These are phyloP conservation scores for Argya squamiceps DNA, from an alignment of 2,797 vertebrate genomes.

Conservation along the genomic window DNA sequence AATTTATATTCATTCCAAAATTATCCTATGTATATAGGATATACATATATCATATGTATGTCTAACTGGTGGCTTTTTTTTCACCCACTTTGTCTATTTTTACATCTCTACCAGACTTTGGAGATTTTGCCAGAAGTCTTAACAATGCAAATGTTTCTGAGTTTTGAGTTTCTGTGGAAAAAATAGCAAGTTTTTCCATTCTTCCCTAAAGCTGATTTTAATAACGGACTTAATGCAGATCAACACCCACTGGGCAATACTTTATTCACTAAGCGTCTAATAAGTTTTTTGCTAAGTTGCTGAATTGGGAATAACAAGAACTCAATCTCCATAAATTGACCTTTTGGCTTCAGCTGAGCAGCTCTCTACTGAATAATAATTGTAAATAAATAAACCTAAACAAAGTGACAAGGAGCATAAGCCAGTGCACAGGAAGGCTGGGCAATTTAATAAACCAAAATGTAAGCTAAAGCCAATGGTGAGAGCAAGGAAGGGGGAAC, in stretches of 20 bases:
- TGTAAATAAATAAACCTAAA: not conserved
- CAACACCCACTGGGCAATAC: not conserved
- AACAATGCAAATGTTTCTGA: not conserved
- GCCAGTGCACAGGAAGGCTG: not conserved
- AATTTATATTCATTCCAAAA: not conserved
- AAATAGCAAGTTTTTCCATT: not conserved
- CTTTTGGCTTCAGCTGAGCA: not conserved
- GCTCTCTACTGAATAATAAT: constrained; percentile 1
- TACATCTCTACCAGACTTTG: not conserved
- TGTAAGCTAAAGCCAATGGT: not conserved
- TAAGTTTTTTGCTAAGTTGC: not conserved
- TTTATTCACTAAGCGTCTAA: not conserved
- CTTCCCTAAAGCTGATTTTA: not conserved
- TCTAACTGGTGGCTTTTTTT: too few relatives aligned
- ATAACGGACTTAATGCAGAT: not conserved
- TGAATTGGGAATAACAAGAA: not conserved
- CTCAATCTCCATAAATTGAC: constrained; percentile 18
- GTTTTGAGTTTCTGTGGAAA: not conserved
- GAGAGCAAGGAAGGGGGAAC: fast-evolving
- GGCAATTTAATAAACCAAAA: not conserved
- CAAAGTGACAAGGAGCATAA: not conserved
- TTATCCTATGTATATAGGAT: too few relatives aligned
- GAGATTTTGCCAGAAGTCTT: not conserved
- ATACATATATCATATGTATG: too few relatives aligned
- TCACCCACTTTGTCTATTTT: not conserved